Evolutionary conservation across 1,140 invertebrate species (phyloP), one percentile per base, ranked within the genome.

Genomic region (Marisa cornuarietis): DNA sequence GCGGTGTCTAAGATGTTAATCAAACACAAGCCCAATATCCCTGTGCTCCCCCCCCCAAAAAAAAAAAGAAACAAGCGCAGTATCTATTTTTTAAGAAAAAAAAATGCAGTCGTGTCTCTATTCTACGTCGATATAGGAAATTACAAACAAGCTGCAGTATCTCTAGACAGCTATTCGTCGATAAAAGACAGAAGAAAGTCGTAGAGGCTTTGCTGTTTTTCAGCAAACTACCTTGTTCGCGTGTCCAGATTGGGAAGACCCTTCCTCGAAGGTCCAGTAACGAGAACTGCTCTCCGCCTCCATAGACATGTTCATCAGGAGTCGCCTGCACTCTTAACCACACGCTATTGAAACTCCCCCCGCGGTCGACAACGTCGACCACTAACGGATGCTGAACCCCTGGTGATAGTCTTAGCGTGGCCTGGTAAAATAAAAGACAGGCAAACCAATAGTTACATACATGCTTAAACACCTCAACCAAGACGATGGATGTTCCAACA

Each of bases 281-380:
- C 0, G 87, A 83, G 82, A 85, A 90, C 82, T 90, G 90, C 81
- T 90, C 90, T 14, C 90, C 90, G 8, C 82, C 88, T 22, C 90
- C 90, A 79, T 84, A 90, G 20, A 90, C 83, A 31, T 80, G 73
- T 76, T 90, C 90, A 20, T 85, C 84, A n/a, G 52, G 42, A 26
- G 52, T 52, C 14, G 82, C 84, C 20, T 65, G 62, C 14, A 83
- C 63, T 14, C 84, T 78, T 24, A 85, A 24, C 84, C 84, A 85
- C 24, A 82, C 31, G 65, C 82, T 75, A 78, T 84, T 79, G 73
- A 73, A 80, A 26, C 71, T 75, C 11, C 26, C 26, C n/a, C 75
- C 72, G 54, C 72, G 71, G 66, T 65, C 62, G 22, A 18, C 58
- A 0, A 82, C 49, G 51, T 65, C 24, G 16, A 82, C 13, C 7